Conservation (phyloP, 2,888 invertebrate species). For the Neria commutata region DNA sequence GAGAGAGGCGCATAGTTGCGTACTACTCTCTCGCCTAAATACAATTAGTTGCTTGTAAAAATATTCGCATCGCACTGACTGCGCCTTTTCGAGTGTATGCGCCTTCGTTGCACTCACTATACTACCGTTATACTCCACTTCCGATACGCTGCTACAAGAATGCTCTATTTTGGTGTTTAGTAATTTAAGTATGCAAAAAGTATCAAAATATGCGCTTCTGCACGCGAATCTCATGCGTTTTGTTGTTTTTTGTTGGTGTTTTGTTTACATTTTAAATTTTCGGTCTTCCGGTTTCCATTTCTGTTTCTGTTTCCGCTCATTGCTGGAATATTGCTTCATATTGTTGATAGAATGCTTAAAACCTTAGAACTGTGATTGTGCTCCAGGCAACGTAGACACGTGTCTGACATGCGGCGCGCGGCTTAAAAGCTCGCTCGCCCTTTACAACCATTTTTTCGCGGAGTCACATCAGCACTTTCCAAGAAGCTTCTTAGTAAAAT, state of each 20-base stretch:
- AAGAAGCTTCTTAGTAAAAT: too few relatives aligned
- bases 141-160: not conserved
- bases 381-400: too few relatives aligned
- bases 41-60: too few relatives aligned
- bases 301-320: not conserved
- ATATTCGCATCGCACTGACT: not conserved
- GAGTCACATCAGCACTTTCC: too few relatives aligned
- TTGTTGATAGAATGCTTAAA: too few relatives aligned
- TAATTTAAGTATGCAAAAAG: not conserved
- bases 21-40: not conserved
- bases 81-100: not conserved
- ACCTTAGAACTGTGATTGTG: too few relatives aligned
- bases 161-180: too few relatives aligned
- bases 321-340: not conserved
- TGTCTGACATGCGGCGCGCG: too few relatives aligned
- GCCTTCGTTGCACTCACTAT: not conserved
- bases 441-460: too few relatives aligned
- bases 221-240: not conserved
- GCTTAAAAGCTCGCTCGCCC: too few relatives aligned
- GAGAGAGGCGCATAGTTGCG: not conserved
- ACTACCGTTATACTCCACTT: not conserved
- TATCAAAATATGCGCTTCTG: constrained; percentile 1
- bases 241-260: not conserved
- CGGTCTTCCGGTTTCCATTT: not conserved
- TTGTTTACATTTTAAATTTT: not conserved